phyloP scores from a whole-genome alignment of 2,888 invertebrate species.

The Sphaerophoria taeniata region DNA sequence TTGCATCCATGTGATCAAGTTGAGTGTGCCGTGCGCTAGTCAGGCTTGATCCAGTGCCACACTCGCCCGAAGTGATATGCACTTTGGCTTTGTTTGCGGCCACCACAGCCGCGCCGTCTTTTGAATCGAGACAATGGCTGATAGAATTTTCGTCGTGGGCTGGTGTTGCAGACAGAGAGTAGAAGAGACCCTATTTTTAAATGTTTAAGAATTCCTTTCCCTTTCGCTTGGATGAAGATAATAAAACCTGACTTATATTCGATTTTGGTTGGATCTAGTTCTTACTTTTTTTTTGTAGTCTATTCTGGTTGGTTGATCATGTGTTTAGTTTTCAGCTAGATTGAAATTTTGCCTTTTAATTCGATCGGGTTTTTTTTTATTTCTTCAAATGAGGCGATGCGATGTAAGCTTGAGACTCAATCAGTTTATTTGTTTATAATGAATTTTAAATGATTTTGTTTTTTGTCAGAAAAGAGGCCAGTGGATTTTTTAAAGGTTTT shows the following conservation, averaged over 20 bases:
- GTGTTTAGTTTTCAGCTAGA: too few species aligned
- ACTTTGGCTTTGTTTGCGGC: background rate
- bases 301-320: slow-evolving; percentile 42
- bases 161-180: background rate
- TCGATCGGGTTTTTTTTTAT: slow-evolving; percentile 30
- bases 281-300: slow-evolving; percentile 8
- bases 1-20: slow-evolving; percentile 52
- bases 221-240: slow-evolving; percentile 62
- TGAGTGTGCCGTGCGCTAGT: slow-evolving; percentile 2
- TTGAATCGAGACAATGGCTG: background rate
- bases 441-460: slow-evolving; percentile 7
- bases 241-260: slow-evolving; percentile 65
- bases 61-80: slow-evolving; percentile 7
- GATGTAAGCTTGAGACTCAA: slow-evolving; percentile 48
- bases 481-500: background rate
- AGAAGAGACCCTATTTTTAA: background rate
- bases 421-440: slow-evolving; percentile 33
- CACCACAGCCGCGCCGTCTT: background rate
- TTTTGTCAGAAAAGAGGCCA: background rate
- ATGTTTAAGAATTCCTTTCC: slow-evolving; percentile 54
- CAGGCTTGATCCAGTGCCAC: background rate
- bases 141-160: slow-evolving; percentile 29
- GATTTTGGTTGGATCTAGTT: slow-evolving; percentile 49
- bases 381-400: slow-evolving; percentile 3
- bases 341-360: too few species aligned